Evolutionary conservation across 2,888 invertebrate genomes (phyloP).

Genomic region (Eretmocerus hayati): DNA sequence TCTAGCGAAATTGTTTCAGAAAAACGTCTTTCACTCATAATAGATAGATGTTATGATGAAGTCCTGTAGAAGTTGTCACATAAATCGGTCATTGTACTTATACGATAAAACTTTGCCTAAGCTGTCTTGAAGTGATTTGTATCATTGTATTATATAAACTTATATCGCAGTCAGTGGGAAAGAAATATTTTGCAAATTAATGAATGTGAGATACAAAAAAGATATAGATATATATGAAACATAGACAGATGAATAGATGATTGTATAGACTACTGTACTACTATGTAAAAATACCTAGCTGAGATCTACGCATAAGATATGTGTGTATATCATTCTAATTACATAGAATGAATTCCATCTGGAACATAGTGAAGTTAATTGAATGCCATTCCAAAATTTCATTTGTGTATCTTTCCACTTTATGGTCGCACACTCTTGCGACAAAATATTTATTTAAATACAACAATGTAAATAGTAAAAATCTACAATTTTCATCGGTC

Average conservation of each 20-base stretch:
- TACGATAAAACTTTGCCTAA: slow-evolving; percentile 33
- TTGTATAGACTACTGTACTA: slow-evolving; percentile 22
- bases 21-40: no score
- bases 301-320: slow-evolving; percentile 15
- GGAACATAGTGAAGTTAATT: slow-evolving; percentile 25
- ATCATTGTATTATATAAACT: slow-evolving; percentile 38
- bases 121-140: slow-evolving; percentile 29
- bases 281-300: slow-evolving; percentile 22
- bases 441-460: slow-evolving; percentile 14
- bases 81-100: slow-evolving; percentile 41
- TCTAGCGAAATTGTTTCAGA: no score
- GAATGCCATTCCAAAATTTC: slow-evolving; percentile 34
- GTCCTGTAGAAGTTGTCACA: slow-evolving; percentile 9
- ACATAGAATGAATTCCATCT: slow-evolving; percentile 20
- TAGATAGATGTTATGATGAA: no score
- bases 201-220: slow-evolving; percentile 30
- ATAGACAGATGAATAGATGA: slow-evolving; percentile 28
- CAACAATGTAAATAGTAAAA: slow-evolving; percentile 17
- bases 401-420: slow-evolving; percentile 23
- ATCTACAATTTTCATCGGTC: slow-evolving; percentile 16
- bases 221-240: slow-evolving; percentile 25
- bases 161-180: slow-evolving; percentile 31
- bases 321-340: slow-evolving; percentile 17
- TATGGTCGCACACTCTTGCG: slow-evolving; percentile 19
- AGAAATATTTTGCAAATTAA: slow-evolving; percentile 38